Percentiles rank a stretch among this genome's conserved stretches.
Conservation (phyloP, 2,797 vertebrate species). For the Siniperca obscura region DNA sequence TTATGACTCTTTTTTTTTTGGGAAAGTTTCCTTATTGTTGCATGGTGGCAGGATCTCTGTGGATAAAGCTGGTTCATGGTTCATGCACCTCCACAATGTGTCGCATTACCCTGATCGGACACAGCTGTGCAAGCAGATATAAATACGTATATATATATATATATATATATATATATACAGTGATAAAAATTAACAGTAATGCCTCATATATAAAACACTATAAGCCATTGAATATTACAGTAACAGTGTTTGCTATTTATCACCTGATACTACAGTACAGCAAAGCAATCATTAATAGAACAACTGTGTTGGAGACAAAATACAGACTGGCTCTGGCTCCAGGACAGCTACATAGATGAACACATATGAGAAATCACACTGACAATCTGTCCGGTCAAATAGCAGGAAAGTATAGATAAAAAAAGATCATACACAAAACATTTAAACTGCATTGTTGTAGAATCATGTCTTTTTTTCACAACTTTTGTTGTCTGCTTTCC, state of each 20-base stretch:
- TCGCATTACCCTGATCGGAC: constrained; percentile 13
- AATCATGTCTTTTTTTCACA: not conserved
- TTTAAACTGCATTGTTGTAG: not conserved
- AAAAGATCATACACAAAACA: not conserved
- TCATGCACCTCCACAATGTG: constrained; percentile 3
- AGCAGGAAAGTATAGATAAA: not conserved
- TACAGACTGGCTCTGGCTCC: not conserved
- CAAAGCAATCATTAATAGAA: not conserved
- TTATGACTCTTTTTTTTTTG: not conserved
- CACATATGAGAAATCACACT: not conserved
- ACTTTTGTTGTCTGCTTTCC: not conserved
- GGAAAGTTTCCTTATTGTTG: not conserved
- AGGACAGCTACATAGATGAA: not conserved
- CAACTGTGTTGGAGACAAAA: not conserved
- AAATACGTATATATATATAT: not conserved
- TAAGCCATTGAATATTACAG: not conserved
- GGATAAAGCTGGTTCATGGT: not conserved
- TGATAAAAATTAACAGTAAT: constrained; percentile 30
- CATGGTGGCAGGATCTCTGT: not conserved
- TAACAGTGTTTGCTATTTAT: not conserved
- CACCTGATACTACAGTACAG: not conserved
- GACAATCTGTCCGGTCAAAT: not conserved
- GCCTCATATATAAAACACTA: constrained; percentile 18
- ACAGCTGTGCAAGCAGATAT: constrained; percentile 45
- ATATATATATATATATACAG: too few species aligned